phyloP scores from a whole-genome alignment of 2,797 vertebrate species.

The Dendrocincla tyrannina region DNA sequence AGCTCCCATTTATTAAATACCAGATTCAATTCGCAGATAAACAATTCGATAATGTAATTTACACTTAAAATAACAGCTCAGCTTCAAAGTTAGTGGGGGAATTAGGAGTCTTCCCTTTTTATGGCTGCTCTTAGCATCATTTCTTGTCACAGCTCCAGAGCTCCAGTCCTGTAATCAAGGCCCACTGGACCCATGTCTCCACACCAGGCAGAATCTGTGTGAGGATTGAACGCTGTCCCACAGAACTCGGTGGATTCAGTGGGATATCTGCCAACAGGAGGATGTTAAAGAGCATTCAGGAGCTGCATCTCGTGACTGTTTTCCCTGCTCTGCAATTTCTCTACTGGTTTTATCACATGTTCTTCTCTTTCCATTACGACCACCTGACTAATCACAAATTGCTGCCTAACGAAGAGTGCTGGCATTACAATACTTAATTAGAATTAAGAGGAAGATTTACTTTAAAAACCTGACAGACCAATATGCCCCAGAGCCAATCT shows the following conservation, averaged over 20 bases:
- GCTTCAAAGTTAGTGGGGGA: not conserved
- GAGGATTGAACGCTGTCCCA: not conserved
- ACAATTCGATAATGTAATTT: slow-evolving; percentile 29
- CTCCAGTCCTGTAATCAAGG: not conserved
- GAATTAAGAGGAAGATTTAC: slow-evolving; percentile 53
- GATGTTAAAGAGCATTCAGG: not conserved
- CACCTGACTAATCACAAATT: slow-evolving; percentile 39
- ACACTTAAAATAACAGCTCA: slow-evolving; percentile 38
- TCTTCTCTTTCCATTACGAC: not conserved
- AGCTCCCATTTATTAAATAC: slow-evolving; percentile 44
- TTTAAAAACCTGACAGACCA: slow-evolving; percentile 10
- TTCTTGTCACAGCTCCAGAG: not conserved
- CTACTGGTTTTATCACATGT: not conserved
- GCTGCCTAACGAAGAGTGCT: slow-evolving; percentile 36
- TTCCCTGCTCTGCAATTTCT: not conserved
- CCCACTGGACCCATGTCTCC: not conserved
- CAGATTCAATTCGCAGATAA: slow-evolving; percentile 25
- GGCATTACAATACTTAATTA: slow-evolving; percentile 42
- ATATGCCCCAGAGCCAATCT: slow-evolving; percentile 15
- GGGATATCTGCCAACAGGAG: not conserved
- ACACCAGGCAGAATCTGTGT: not conserved
- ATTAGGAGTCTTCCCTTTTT: not conserved
- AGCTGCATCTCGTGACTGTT: not conserved
- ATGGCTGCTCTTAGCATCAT: not conserved
- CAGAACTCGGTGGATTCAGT: not conserved